A percentile compares a stretch with the other conserved stretches of the same genome.
Conservation (phyloP, 2,888 invertebrate genomes). For the Hirtodrosophila confusa region DNA sequence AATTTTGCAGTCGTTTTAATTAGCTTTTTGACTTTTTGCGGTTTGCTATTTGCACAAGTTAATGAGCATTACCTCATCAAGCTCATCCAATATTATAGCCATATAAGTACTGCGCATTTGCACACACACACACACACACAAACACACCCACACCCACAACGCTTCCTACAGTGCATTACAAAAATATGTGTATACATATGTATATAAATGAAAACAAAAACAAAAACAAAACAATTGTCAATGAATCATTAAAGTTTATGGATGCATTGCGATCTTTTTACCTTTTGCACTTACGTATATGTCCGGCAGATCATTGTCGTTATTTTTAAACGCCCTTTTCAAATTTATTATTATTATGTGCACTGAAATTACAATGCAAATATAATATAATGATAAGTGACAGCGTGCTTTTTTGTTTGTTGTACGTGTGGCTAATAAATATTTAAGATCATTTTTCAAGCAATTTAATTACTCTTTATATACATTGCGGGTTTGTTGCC, state of each 20-base stretch:
- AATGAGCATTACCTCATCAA: conserved; percentile 66
- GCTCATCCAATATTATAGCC: conserved; percentile 38
- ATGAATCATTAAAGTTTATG: conserved; percentile 63
- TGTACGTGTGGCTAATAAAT: conserved; percentile 28
- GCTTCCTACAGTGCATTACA: conserved; percentile 57
- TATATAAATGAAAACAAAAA: conserved; percentile 13
- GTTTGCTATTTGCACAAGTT: conserved; percentile 35
- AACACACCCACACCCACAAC: conserved; percentile 27
- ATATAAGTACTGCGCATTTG: conserved; percentile 63
- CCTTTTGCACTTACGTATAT: conserved; percentile 31
- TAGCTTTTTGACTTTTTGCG: conserved; percentile 9
- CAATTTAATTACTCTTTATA: conserved; percentile 20
- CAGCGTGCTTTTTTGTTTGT: conserved; percentile 9
- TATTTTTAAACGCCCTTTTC: conserved; percentile 43
- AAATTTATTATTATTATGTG: conserved; percentile 37
- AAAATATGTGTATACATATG: conserved; percentile 31
- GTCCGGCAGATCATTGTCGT: conserved; percentile 63
- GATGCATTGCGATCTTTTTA: conserved; percentile 24
- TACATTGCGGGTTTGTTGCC: conserved; percentile 2
- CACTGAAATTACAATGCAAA: conserved; percentile 34
- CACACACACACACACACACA: conserved; percentile 35
- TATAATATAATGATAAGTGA: conserved; percentile 21
- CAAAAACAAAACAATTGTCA: conserved; percentile 40
- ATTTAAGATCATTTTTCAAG: conserved; percentile 42
- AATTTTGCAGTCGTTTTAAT: conserved; percentile 34